Evolutionary conservation across 1,140 invertebrate genomes (phyloP).

Genomic region (Holcopasites calliopsidis): DNA sequence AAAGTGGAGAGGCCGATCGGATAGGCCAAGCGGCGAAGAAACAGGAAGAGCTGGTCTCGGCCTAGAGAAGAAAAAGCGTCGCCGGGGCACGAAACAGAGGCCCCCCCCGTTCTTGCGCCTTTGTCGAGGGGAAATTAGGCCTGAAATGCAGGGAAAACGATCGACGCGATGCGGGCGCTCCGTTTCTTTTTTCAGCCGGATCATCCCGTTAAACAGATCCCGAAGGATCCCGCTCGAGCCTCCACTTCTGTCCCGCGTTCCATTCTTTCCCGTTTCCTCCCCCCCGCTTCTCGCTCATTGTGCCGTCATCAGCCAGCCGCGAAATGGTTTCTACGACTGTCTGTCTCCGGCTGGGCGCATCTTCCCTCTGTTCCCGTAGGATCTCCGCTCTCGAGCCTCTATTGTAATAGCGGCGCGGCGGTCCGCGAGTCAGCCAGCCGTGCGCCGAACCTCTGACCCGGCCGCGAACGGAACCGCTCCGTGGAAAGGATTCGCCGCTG

Average conservation of each 20-base stretch:
- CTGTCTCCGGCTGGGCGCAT: slow-evolving; percentile 40
- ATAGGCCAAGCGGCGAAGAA: slow-evolving; percentile 21
- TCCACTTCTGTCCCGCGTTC: neutral
- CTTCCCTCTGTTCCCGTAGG: slow-evolving; percentile 42
- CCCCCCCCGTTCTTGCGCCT: slow-evolving; percentile 41
- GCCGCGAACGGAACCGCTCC: neutral
- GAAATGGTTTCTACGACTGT: slow-evolving; percentile 70
- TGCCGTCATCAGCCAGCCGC: slow-evolving; percentile 64
- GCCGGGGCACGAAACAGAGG: slow-evolving; percentile 31
- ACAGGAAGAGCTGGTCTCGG: slow-evolving; percentile 30
- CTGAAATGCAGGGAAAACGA: slow-evolving; percentile 70
- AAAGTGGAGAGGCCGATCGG: slow-evolving; percentile 34
- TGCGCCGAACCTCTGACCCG: slow-evolving; percentile 25
- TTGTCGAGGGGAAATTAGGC: slow-evolving; percentile 72
- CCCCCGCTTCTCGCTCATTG: slow-evolving; percentile 44
- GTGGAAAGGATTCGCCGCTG: slow-evolving; percentile 53
- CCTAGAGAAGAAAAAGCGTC: slow-evolving; percentile 43
- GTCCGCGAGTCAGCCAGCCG: slow-evolving; percentile 17
- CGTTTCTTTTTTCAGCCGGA: slow-evolving; percentile 53
- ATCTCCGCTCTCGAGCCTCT: slow-evolving; percentile 16
- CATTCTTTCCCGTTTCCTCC: slow-evolving; percentile 7
- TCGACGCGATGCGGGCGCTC: slow-evolving; percentile 20
- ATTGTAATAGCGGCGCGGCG: slow-evolving; percentile 59
- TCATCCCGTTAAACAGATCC: slow-evolving; percentile 73
- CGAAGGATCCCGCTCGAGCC: slow-evolving; percentile 16